phyloP scores from a whole-genome alignment of 23 tunicate genomes.

The Oikopleura albicans region DNA sequence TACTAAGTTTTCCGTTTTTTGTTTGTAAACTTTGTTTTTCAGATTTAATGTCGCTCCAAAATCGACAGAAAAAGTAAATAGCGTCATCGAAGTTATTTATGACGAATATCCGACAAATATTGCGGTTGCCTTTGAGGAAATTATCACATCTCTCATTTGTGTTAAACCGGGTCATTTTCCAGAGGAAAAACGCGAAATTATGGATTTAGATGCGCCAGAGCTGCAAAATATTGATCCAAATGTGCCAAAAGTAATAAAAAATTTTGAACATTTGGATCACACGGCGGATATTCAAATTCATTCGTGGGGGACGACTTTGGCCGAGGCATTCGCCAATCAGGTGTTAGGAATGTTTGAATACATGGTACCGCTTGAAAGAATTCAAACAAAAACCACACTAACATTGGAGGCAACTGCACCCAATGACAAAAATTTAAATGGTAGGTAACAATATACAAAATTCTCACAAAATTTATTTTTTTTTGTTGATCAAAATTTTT shows the following conservation, averaged over 20 bases:
- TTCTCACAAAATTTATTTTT: background rate
- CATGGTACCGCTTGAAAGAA: conserved; percentile 51
- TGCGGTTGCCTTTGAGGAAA: background rate
- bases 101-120: background rate
- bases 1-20: too few species aligned
- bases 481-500: too few species aligned
- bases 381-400: conserved; percentile 32
- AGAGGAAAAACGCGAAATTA: too few species aligned
- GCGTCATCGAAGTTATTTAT: background rate
- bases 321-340: conserved; percentile 69
- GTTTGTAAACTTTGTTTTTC: too few species aligned
- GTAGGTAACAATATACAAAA: too few species aligned
- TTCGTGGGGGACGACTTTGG: conserved; percentile 60
- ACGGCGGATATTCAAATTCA: conserved; percentile 94
- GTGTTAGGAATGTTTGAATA: conserved; percentile 87
- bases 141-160: background rate
- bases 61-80: too few species aligned
- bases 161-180: background rate
- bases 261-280: conserved; percentile 85
- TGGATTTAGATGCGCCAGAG: background rate
- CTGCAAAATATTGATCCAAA: background rate
- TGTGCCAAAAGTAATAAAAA: conserved; percentile 26
- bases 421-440: background rate
- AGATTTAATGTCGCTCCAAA: too few species aligned
- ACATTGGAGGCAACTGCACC: background rate